These are phyloP conservation scores for Thymelicus lineola DNA, from an alignment of 2,888 invertebrate species.

Conservation along the genomic window DNA sequence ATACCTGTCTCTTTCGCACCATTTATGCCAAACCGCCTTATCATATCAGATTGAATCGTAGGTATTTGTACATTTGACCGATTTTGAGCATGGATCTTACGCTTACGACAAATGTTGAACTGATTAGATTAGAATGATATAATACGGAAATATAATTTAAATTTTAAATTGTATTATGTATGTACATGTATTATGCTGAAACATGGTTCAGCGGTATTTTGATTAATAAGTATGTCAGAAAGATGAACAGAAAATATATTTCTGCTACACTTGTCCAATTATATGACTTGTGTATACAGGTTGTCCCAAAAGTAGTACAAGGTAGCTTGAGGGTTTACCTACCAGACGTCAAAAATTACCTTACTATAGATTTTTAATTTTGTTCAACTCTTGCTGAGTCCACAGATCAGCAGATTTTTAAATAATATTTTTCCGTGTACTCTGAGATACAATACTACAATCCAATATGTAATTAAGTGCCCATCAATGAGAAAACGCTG, in stretches of 20 bases:
- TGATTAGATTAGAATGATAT: not conserved
- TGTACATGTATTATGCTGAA: not conserved
- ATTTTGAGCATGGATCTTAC: not conserved
- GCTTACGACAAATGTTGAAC: not conserved
- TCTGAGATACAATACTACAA: too few species aligned
- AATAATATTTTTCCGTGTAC: too few species aligned
- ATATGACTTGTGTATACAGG: too few species aligned
- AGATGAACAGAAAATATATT: not conserved
- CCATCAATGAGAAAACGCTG: too few species aligned
- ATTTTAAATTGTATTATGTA: not conserved
- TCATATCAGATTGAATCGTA: slow-evolving; percentile 1
- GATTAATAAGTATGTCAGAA: not conserved
- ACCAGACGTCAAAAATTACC: too few species aligned
- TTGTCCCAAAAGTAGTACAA: too few species aligned
- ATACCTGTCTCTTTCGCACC: slow-evolving; percentile 29
- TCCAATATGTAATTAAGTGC: too few species aligned
- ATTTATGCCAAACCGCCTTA: slow-evolving; percentile 18
- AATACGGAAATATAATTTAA: not conserved
- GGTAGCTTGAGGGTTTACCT: too few species aligned
- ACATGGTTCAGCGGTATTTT: not conserved
- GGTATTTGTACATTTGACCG: slow-evolving; percentile 11
- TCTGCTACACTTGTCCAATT: too few species aligned
- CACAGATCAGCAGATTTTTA: too few species aligned
- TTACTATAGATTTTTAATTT: too few species aligned
- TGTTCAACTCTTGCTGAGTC: too few species aligned